Evolutionary conservation across 2,888 invertebrate genomes (phyloP).

Genomic region (Stramonita haemastoma): DNA sequence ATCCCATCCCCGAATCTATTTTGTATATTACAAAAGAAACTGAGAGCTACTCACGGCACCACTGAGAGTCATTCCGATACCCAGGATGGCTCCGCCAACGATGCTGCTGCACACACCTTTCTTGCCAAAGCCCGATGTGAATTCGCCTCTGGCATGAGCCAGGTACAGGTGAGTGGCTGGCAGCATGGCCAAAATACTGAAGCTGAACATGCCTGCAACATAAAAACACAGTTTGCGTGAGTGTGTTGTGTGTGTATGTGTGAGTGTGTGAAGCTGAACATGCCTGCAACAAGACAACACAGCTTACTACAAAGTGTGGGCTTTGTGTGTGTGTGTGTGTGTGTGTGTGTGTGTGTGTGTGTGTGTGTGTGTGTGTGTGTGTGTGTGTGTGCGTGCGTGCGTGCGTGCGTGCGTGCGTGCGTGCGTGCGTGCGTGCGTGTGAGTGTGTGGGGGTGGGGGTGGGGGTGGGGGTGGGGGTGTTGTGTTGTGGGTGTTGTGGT

Average conservation of each 20-base stretch:
- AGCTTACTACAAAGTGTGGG: no score
- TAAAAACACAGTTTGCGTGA: neutral
- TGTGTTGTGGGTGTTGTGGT: no score
- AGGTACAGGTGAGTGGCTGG: constrained; percentile 56
- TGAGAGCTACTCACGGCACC: constrained; percentile 65
- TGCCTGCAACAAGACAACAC: no score
- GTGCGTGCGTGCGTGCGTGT: no score
- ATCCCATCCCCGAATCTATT: no score
- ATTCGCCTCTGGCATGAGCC: constrained; percentile 53
- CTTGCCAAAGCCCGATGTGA: constrained; percentile 55
- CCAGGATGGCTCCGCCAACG: constrained; percentile 66
- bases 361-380: neutral
- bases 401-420: neutral
- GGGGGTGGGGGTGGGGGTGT: no score
- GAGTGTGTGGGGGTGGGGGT: no score
- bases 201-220: constrained; percentile 66
- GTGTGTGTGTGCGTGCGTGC: neutral
- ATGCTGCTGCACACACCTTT: constrained; percentile 62
- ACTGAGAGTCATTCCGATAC: constrained; percentile 68
- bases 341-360: no score
- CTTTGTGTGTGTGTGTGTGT: no score
- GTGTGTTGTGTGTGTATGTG: no score
- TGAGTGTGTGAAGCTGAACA: no score
- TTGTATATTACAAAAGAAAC: neutral
- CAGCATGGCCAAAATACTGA: constrained; percentile 62